Evolutionary conservation across 2,797 vertebrate species (phyloP).

Genomic region (Echeneis naucrates): DNA sequence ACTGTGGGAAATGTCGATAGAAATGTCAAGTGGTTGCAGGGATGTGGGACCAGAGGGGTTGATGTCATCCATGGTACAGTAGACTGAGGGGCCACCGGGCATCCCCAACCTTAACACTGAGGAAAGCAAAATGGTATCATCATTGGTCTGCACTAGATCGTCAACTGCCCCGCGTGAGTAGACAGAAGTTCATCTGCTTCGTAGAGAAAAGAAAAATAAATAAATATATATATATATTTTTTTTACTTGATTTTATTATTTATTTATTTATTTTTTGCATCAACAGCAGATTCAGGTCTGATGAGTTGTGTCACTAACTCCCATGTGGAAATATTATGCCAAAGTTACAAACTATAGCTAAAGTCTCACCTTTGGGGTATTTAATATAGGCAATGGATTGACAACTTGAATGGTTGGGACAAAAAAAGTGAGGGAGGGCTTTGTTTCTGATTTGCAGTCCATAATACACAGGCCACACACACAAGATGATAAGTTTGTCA

Average conservation of each 20-base stretch:
- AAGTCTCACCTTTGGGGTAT: background rate
- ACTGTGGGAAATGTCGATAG: constrained; percentile 88
- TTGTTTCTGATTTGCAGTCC: constrained; percentile 25
- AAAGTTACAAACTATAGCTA: background rate
- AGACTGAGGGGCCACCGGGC: constrained; percentile 79
- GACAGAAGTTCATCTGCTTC: constrained; percentile 23
- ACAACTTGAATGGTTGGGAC: background rate
- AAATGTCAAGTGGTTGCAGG: constrained; percentile 90
- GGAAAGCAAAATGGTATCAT: constrained; percentile 48
- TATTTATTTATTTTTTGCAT: too few relatives aligned
- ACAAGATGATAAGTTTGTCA: background rate
- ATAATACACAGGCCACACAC: constrained; percentile 4
- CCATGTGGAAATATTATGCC: background rate
- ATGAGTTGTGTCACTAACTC: background rate
- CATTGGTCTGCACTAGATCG: constrained; percentile 30
- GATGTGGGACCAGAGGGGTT: constrained; percentile 82
- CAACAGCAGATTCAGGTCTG: background rate
- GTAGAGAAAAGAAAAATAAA: constrained; percentile 11
- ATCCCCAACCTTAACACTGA: constrained; percentile 79
- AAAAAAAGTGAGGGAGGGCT: background rate
- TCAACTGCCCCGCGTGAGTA: constrained; percentile 15
- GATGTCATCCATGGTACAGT: constrained; percentile 82
- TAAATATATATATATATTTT: too few relatives aligned
- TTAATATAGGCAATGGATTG: background rate
- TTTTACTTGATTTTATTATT: too few relatives aligned